Evolutionary conservation across 1,140 invertebrate species (phyloP), one percentile per base, ranked within the genome.

Genomic region (Drosophila cardini): DNA sequence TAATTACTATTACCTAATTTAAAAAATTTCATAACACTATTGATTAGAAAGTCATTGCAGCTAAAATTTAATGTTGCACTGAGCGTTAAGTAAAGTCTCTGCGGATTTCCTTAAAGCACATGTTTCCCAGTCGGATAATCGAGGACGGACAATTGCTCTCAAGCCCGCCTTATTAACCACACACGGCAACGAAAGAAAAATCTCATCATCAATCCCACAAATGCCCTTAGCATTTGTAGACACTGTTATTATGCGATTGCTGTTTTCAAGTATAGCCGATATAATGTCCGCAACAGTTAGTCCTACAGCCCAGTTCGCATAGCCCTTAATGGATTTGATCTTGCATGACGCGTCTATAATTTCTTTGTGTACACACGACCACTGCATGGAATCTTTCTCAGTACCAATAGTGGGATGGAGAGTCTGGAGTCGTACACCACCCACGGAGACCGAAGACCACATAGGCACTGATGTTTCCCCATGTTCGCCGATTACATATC

Each of bases 261-360:
- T 94, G 90, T 98, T 97, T 55, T 94, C 93, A 16, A 97, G 80
- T 74, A 98, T 95, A 10, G 95, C 94, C 5, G 94, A 93, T 10
- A 94, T 94, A 7, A 98, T 92, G 70, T 95, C 94, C 0, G 96
- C 93, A 0, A 96, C 94, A 76, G 96, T 96, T 2, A 97, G 92
- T 1, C 96, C 96, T 78, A 97, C 96, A 4, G 96, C 97, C 96
- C 96, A 97, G 18, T 96, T 97, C 0, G 96, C 97, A 90, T 97
- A 97, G 0, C 97, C 96, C 87, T 97, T 98, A 60, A n/a, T 8
- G 7, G 96, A 92, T 78, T 94, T 95, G 82, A 97, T 95, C 81
- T 97, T 94, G 78, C 96, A 96, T 0, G 96, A 96, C 73, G 95
- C 96, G 50, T 95, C 92, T 0, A 97, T 94, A 0, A 98, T 97